A percentile compares a stretch with the other conserved stretches of the same genome.
phyloP scores from a whole-genome alignment of 2,113 vertebrate species.

The Sterrhoptilus dennistouni region DNA sequence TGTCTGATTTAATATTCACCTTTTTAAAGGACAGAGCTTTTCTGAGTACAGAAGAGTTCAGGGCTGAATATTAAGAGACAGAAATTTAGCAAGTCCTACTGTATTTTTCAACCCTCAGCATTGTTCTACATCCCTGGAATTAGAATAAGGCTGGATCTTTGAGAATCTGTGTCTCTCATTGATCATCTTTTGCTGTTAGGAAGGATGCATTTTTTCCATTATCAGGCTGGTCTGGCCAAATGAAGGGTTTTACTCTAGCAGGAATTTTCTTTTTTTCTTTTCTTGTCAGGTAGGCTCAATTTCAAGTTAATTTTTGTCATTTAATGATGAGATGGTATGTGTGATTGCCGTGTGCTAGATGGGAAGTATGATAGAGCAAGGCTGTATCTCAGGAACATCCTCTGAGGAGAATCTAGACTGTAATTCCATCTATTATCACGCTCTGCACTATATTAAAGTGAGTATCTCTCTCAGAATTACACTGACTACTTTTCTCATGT shows the following conservation, averaged over 20 bases:
- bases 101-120: not conserved
- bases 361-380: not conserved
- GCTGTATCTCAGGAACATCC: not conserved
- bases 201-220: not conserved
- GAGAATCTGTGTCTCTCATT: not conserved
- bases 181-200: not conserved
- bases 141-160: not conserved
- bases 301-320: not conserved
- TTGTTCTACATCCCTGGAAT: not conserved
- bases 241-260: not conserved
- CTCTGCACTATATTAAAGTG: not conserved
- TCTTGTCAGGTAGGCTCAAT: not conserved
- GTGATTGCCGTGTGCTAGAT: not conserved
- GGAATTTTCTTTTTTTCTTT: not conserved
- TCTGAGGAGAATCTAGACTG: not conserved
- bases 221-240: not conserved
- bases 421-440: not conserved
- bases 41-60: not conserved
- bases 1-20: conserved; percentile 16
- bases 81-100: not conserved
- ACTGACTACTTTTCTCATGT: not conserved
- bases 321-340: not conserved
- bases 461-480: not conserved
- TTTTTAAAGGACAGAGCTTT: conserved; percentile 4
- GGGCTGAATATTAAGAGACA: not conserved